Evolutionary conservation across 2,797 vertebrate species (phyloP), one percentile per base, ranked within the genome.

Genomic region (Psittacula derbiana): DNA sequence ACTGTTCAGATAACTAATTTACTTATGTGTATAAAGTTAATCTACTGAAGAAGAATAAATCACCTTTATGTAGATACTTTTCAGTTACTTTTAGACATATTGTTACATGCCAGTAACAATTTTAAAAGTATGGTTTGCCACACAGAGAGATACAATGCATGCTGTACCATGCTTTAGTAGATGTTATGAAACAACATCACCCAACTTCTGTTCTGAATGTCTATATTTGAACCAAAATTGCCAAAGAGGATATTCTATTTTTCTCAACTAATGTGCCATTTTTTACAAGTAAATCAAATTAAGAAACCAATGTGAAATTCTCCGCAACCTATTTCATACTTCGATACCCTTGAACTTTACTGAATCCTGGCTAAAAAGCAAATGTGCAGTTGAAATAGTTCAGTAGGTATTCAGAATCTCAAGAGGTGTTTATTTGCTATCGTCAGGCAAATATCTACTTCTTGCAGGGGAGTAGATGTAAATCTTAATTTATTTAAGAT

Each of bases 271-370:
- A 85, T 73, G 47, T 88, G 36, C 60, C 58, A 80, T 96, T 88
- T 71, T 74, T 86, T 25, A 55, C 8, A 95, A 95, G 58, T 86
- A 97, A 97, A 97, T 98, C 95, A 96, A 97, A 98, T 98, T 97
- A 97, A 97, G 91, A 96, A 88, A 94, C 60, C 52, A 96, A 96
- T 93, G 92, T 90, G 93, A 97, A 96, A 97, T 97, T 97, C 62
- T 84, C 87, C 2, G 12, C 80, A 97, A 94, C 92, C 73, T 97
- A 97, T 97, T 98, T 98, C 97, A 97, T 97, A 97, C 82, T 96
- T 96, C 95, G 96, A 97, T 97, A 95, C 95, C 76, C 97, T 96
- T 98, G 97, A 98, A 97, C 97, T 98, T 98, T 96, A 97, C 95
- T 80, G 64, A 96, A 88, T 93, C 64, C 95, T 62, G 88, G 78